A percentile compares a stretch with the other conserved stretches of the same genome.
phyloP scores from a whole-genome alignment of 2,888 invertebrate species.

The Nesidiocoris tenuis region DNA sequence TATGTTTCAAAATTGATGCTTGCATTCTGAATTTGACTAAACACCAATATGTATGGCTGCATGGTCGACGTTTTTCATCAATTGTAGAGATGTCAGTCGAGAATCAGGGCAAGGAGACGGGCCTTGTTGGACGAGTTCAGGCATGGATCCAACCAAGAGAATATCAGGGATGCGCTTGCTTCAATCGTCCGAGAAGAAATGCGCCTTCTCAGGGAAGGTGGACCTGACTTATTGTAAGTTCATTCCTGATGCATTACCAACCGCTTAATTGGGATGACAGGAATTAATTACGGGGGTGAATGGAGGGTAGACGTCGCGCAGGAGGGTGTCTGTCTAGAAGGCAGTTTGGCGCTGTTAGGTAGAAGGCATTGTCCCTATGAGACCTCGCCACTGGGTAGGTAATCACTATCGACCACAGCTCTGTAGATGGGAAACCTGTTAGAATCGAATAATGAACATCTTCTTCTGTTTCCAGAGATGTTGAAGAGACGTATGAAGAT shows the following conservation, averaged over 20 bases:
- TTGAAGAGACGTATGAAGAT: not conserved
- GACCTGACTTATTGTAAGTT: slow-evolving; percentile 4
- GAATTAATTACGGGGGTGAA: too few species aligned
- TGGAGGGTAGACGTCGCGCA: too few species aligned
- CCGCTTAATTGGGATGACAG: too few species aligned
- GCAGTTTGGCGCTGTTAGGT: too few species aligned
- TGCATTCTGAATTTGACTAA: not conserved
- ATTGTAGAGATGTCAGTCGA: slow-evolving; percentile 41
- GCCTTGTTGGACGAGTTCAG: slow-evolving; percentile 52
- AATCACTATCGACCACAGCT: too few species aligned
- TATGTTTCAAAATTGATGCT: slow-evolving; percentile 50
- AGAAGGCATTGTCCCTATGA: too few species aligned
- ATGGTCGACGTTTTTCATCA: not conserved
- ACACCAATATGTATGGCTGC: not conserved
- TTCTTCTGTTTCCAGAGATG: slow-evolving; percentile 12
- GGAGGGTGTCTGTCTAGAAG: too few species aligned
- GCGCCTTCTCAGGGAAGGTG: slow-evolving; percentile 50
- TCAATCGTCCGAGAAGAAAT: slow-evolving; percentile 54
- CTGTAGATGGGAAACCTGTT: too few species aligned
- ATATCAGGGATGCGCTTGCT: slow-evolving; percentile 51
- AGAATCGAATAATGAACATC: too few species aligned
- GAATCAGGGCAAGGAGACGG: slow-evolving; percentile 41
- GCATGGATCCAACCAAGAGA: slow-evolving; percentile 48
- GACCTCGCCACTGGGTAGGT: too few species aligned
- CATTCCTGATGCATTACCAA: too few species aligned